Evolutionary conservation across 2,888 invertebrate genomes (phyloP), one percentile per base, ranked within the genome.

Genomic region (Drosophila mimetica): DNA sequence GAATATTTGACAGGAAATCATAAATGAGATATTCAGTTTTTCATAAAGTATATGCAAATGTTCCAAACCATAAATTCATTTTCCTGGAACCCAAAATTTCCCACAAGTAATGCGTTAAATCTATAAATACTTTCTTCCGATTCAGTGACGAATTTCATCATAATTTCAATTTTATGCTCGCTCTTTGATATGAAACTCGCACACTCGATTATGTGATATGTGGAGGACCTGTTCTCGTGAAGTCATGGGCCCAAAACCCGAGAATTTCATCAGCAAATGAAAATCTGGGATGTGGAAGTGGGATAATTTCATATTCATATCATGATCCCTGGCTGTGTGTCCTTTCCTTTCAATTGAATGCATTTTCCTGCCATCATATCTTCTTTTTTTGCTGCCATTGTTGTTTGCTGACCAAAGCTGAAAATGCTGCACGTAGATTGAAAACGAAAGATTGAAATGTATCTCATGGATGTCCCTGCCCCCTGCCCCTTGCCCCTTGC

Each of bases 291-390:
- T n/a, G n/a, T n/a, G 44, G 42, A 18, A 41, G 36, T n/a, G 46
- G 18, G 25, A 71, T 76, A 65, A 76, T 77, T 76, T 82, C 47
- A 78, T 82, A 82, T 82, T 85, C 82, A 79, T 85, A 82, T 78
- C 82, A 85, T 77, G 83, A 74, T 79, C 71, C 69, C 52, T 46
- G 59, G 61, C 66, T 66, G 36, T 63, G 77, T 53, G 77, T 82
- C 86, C 83, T 77, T 85, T 82, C 76, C 59, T 74, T 79, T 82
- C 79, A 85, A 82, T 85, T 82, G 82, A 82, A 82, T 82, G 82
- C 83, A 82, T 76, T 79, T 76, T 59, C 46, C 50, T 48, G 41
- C 60, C 70, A 53, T 69, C 65, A 54, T 65, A 44, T 32, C 32
- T 59, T 36, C 42, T 51, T 16, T 36, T 50, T 30, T 63, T 46